Evolutionary conservation across 2,113 vertebrate genomes (phyloP), one percentile per base, ranked within the genome.

Genomic region (Sisor rabdophorus): DNA sequence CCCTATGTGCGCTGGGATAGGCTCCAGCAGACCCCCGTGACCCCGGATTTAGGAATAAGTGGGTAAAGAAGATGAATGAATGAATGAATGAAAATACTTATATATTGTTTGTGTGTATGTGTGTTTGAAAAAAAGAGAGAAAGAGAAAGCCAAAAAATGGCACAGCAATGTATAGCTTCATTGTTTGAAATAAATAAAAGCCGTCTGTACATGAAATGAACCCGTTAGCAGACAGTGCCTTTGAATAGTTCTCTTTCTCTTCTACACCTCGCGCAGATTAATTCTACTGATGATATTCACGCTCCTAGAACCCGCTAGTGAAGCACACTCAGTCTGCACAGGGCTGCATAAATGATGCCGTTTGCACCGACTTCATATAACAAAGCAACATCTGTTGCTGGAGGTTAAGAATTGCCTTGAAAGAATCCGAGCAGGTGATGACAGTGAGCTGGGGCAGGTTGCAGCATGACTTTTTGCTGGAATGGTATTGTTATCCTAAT

Each of bases 241-340:
- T 84, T 86, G 81, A 84, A 85, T 83, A 82, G 82, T 86, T 16
- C 1, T 72, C 69, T 30, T 60, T 63, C 36, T 24, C 8, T 68
- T 69, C 30, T 11, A 73, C 17, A 82, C 75, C 70, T 52, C 12
- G 32, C 58, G 20, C 68, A 60, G 70, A 68, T 78, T 36, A 44
- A 64, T 53, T 65, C 20, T 75, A 13, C 60, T 1, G 30, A 47
- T 22, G 47, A 61, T 61, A 63, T 63, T 47, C 36, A n/a, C 32
- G 47, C 47, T 28, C 16, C 36, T 36, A 40, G 20, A 52, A 13
- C 36, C 53, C 5, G n/a, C 53, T 75, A 55, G n/a, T 75, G 64
- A 67, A 68, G 47, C 53, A 47, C 11, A 19, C 16, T 44, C 55
- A 50, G 65, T 65, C 32, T 44, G 56, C 32, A 30, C 40, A 40